phyloP scores from a whole-genome alignment of 1,140 invertebrate genomes.

The Liolophura sinensis region DNA sequence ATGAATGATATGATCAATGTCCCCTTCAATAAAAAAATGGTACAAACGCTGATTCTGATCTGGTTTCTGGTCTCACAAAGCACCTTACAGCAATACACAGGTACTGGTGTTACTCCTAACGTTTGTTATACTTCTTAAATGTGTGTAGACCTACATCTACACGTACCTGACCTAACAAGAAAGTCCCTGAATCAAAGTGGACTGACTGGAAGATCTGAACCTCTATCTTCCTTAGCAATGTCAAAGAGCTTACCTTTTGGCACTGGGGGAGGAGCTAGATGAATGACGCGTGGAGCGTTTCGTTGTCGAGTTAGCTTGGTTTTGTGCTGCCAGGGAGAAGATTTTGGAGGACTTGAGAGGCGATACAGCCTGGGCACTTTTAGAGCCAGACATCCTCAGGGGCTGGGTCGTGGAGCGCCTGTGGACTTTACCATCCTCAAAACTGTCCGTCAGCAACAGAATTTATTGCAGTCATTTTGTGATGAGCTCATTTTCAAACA shows the following conservation, averaged over 20 bases:
- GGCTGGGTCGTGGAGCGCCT: slow-evolving; percentile 48
- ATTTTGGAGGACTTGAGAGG: slow-evolving; percentile 51
- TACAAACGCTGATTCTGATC: too few species aligned
- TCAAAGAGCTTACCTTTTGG: slow-evolving; percentile 39
- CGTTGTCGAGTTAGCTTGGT: slow-evolving; percentile 23
- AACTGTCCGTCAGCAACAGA: slow-evolving; percentile 17
- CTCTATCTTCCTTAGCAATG: background rate
- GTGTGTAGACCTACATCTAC: background rate
- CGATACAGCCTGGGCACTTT: slow-evolving; percentile 49
- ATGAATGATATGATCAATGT: too few species aligned
- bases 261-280: slow-evolving; percentile 28
- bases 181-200: background rate
- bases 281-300: slow-evolving; percentile 35
- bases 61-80: background rate
- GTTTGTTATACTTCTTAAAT: background rate
- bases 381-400: slow-evolving; percentile 33
- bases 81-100: slow-evolving; percentile 1
- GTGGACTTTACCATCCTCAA: slow-evolving; percentile 45
- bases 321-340: slow-evolving; percentile 34
- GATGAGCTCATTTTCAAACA: too few species aligned
- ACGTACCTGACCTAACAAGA: background rate
- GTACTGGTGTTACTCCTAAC: too few species aligned
- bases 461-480: too few species aligned
- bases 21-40: too few species aligned
- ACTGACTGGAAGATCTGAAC: slow-evolving; percentile 1